Evolutionary conservation across 2,113 vertebrate genomes (phyloP).

Genomic region (Puntigrus tetrazona): DNA sequence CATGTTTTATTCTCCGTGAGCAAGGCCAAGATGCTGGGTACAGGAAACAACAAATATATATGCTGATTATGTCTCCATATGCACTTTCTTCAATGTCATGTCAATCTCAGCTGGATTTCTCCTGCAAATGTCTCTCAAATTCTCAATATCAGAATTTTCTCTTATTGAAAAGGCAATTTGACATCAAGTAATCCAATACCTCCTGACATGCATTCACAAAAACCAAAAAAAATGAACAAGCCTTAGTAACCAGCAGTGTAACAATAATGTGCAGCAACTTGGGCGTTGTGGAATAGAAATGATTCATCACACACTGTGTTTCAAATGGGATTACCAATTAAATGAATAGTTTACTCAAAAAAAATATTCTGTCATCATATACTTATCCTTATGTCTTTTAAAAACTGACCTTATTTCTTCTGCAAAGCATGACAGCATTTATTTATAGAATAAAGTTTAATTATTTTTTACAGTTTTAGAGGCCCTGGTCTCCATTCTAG

Average conservation of each 20-base stretch:
- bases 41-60: not conserved
- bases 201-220: not conserved
- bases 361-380: not conserved
- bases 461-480: not conserved
- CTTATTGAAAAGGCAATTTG: not conserved
- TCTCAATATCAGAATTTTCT: not conserved
- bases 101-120: not conserved
- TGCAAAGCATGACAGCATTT: not conserved
- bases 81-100: not conserved
- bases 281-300: not conserved
- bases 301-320: not conserved
- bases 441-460: not conserved
- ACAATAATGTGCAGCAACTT: not conserved
- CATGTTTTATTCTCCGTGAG: conserved; percentile 1
- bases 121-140: not conserved
- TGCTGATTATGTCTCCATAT: not conserved
- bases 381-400: not conserved
- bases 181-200: not conserved
- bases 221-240: not conserved
- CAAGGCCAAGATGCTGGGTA: not conserved
- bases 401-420: not conserved
- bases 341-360: not conserved
- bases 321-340: not conserved
- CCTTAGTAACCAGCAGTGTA: not conserved
- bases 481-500: not conserved